Evolutionary conservation across 2,888 invertebrate species (phyloP).

Genomic region (Archips crataeganus): DNA sequence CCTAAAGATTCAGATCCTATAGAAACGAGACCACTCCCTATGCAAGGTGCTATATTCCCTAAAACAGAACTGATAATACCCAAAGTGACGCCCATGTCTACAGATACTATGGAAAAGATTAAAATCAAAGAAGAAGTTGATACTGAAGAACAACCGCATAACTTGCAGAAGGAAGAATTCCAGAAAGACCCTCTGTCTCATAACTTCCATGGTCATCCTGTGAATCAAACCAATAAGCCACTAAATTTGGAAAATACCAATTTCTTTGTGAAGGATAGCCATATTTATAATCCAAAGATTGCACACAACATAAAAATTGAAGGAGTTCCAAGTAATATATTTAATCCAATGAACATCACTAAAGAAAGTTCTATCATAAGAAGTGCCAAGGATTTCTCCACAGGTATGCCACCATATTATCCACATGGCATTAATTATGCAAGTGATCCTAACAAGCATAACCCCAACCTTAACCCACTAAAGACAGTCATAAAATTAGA

Average conservation of each 20-base stretch:
- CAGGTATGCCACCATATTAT: constrained; percentile 76
- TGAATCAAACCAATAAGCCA: constrained; percentile 73
- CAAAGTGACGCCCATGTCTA: constrained; percentile 84
- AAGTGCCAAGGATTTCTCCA: constrained; percentile 75
- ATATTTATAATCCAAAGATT: constrained; percentile 77
- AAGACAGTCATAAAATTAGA: constrained; percentile 83
- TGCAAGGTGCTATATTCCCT: constrained; percentile 69
- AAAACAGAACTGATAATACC: constrained; percentile 88
- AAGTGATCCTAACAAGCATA: constrained; percentile 77
- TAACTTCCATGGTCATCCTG: constrained; percentile 71
- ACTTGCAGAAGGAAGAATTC: constrained; percentile 78
- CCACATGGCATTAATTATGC: constrained; percentile 72
- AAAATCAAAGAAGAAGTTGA: constrained; percentile 84
- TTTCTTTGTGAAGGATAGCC: constrained; percentile 80
- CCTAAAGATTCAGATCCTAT: constrained; percentile 65
- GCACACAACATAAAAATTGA: constrained; percentile 79
- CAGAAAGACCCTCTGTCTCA: constrained; percentile 80
- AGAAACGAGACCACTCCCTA: constrained; percentile 64
- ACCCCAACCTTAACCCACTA: constrained; percentile 75
- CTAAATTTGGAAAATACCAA: constrained; percentile 80
- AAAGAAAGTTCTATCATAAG: constrained; percentile 78
- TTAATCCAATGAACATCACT: constrained; percentile 76
- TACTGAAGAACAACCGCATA: constrained; percentile 73
- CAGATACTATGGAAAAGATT: constrained; percentile 79
- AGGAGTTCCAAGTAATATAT: constrained; percentile 74